Conservation (phyloP, 2,888 invertebrate genomes). For the Drosophila merina region DNA sequence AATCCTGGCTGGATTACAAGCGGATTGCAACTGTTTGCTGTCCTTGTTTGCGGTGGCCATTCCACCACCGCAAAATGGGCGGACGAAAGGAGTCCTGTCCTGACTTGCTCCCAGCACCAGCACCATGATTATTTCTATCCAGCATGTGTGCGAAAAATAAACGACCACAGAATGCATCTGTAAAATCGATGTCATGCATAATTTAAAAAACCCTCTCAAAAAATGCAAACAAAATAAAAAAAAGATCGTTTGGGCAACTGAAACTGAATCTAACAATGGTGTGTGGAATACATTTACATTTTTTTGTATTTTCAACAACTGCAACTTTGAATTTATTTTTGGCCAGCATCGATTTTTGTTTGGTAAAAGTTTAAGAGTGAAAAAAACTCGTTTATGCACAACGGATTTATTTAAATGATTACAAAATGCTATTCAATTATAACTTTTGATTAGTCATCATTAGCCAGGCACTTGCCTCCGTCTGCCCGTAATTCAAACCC, state of each 20-base stretch:
- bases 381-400: background rate
- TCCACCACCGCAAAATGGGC: slow-evolving; percentile 40
- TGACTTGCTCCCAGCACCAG: slow-evolving; percentile 15
- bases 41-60: slow-evolving; percentile 53
- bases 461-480: background rate
- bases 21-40: slow-evolving; percentile 54
- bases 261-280: slow-evolving; percentile 39
- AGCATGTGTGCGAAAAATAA: slow-evolving; percentile 43
- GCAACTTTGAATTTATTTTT: slow-evolving; percentile 14
- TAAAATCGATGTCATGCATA: slow-evolving; percentile 74
- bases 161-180: slow-evolving; percentile 64
- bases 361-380: background rate
- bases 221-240: slow-evolving; percentile 2
- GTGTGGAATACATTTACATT: slow-evolving; percentile 40
- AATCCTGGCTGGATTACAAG: slow-evolving; percentile 69
- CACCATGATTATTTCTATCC: slow-evolving; percentile 59
- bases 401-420: background rate
- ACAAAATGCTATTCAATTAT: background rate
- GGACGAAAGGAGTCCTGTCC: background rate
- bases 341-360: background rate
- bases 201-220: slow-evolving; percentile 44
- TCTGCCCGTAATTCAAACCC: background rate
- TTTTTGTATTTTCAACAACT: background rate
- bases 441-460: slow-evolving; percentile 25
- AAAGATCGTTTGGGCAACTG: background rate